Conservation (phyloP, 2,113 vertebrate genomes). For the Stegostoma tigrinum region DNA sequence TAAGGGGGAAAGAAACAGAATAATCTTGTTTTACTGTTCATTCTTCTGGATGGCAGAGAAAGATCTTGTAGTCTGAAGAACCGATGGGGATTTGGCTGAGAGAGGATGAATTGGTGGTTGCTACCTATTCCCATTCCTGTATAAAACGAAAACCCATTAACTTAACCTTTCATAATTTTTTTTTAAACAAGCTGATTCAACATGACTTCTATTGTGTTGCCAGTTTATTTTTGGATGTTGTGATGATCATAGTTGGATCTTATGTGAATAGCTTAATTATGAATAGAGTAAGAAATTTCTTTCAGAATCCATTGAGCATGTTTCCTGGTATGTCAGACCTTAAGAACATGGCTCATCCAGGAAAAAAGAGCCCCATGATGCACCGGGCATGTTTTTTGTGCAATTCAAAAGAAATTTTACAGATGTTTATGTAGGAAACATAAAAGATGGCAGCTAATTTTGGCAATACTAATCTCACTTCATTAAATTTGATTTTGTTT, state of each 20-base stretch:
- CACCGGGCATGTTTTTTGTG: slow-evolving; percentile 14
- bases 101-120: not conserved
- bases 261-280: not conserved
- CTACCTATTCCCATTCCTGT: not conserved
- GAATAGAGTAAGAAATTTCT: not conserved
- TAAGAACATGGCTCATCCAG: not conserved
- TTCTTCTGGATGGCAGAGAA: slow-evolving; percentile 28
- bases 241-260: not conserved
- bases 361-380: not conserved
- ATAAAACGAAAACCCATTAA: not conserved
- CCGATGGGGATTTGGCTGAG: not conserved
- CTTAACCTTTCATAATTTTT: not conserved
- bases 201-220: not conserved
- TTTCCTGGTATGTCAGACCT: not conserved
- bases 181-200: not conserved
- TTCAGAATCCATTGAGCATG: not conserved
- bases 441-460: slow-evolving; percentile 30
- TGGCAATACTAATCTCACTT: not conserved
- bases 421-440: slow-evolving; percentile 44
- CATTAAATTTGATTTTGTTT: not conserved
- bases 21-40: slow-evolving; percentile 5
- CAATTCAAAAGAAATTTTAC: slow-evolving; percentile 5
- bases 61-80: not conserved
- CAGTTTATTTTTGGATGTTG: not conserved
- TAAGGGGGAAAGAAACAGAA: not conserved